Evolutionary conservation across 1,140 invertebrate genomes (phyloP), one percentile per base, ranked within the genome.

Genomic region (Palaemon carinicauda): DNA sequence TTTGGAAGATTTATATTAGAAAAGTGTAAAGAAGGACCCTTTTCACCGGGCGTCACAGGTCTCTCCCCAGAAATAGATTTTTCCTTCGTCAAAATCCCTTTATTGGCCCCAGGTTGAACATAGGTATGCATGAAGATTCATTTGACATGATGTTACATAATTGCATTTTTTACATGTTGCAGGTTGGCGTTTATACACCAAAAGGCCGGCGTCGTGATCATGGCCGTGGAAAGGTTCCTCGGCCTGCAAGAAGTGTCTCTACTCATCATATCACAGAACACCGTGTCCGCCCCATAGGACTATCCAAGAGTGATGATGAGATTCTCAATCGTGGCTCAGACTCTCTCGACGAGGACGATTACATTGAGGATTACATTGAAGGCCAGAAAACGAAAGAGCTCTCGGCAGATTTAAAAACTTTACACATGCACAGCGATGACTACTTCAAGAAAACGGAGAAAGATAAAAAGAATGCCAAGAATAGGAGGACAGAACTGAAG

Each of bases 321-420:
- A 89, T 89, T 53, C 83, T 89, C 56, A 89, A 88, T 41, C 82
- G 89, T 60, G 89, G 81, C 54, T 89, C 89, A 1, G 89, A 89
- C 74, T 89, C 89, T 21, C 71, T 87, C n/a, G 89, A 89, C 21
- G 89, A 89, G 50, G 89, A 89, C 65, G 89, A 89, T 50, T 87
- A 73, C 73, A 82, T 89, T 27, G 87, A 89, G 82, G 89, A 87
- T 54, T 89, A 89, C 51, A 82, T 83, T 15, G 88, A 88, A 74
- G 89, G 88, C 31, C 88, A 81, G 52, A 82, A 82, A 50, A 79
- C 88, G 17, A 80, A 87, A 60, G 88, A 88, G 74, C 89, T 89
- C 10, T 81, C 88, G 24, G 80, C 82, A 78, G 93, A 94, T 90
- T 93, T 91, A 89, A 91, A 92, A 87, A 91, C 91, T 33, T 91